Percentiles rank a stretch among this genome's conserved stretches.
phyloP scores from a whole-genome alignment of 1,140 invertebrate genomes.

The Chymomyza costata region DNA sequence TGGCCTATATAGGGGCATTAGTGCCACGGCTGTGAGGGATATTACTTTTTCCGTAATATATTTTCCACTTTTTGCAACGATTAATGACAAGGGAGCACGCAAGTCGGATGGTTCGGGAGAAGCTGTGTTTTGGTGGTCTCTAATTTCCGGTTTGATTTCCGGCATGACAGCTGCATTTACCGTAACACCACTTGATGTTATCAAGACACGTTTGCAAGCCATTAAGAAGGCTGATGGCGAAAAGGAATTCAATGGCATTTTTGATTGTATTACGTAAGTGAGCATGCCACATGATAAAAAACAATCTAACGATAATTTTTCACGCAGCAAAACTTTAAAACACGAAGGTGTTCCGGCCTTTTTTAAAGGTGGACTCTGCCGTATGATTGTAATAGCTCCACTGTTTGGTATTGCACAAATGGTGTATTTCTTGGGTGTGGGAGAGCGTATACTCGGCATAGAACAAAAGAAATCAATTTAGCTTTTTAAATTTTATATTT shows the following conservation, averaged over 20 bases:
- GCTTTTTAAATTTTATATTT: slow-evolving; percentile 5
- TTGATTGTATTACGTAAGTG: slow-evolving; percentile 85
- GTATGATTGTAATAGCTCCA: slow-evolving; percentile 98
- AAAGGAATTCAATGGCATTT: neutral
- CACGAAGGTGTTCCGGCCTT: slow-evolving; percentile 94
- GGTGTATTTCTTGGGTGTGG: slow-evolving; percentile 97
- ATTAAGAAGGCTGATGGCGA: slow-evolving; percentile 77
- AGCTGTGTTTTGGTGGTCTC: slow-evolving; percentile 84
- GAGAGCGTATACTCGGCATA: slow-evolving; percentile 86
- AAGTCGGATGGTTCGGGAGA: slow-evolving; percentile 80
- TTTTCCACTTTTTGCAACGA: slow-evolving; percentile 95
- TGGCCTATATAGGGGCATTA: slow-evolving; percentile 93
- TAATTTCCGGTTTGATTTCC: slow-evolving; percentile 89
- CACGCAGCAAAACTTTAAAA: slow-evolving; percentile 88
- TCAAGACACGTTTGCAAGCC: slow-evolving; percentile 96
- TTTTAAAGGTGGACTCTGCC: slow-evolving; percentile 96
- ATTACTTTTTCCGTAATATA: slow-evolving; percentile 96
- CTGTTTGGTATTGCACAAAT: slow-evolving; percentile 99
- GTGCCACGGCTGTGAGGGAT: slow-evolving; percentile 92
- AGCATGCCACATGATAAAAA: no score
- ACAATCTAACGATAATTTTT: no score
- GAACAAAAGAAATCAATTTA: slow-evolving; percentile 29
- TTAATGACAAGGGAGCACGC: slow-evolving; percentile 65
- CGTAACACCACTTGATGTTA: slow-evolving; percentile 96
- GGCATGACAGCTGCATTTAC: slow-evolving; percentile 89